phyloP scores from a whole-genome alignment of 2,797 vertebrate genomes.

The Todus mexicanus region DNA sequence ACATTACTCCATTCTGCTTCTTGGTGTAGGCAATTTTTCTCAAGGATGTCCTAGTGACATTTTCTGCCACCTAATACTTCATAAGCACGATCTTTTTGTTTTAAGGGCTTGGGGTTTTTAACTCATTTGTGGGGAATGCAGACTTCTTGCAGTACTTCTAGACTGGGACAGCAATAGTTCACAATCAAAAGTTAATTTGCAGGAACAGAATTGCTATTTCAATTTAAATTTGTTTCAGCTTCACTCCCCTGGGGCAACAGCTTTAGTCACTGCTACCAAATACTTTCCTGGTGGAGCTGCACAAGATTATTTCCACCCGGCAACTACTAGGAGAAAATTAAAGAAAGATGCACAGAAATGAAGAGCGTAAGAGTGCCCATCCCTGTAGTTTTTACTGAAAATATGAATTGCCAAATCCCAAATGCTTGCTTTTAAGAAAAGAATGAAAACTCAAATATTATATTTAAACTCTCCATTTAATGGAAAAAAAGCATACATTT shows the following conservation, averaged over 20 bases:
- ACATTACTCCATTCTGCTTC: background rate
- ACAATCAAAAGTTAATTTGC: background rate
- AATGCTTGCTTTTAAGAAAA: background rate
- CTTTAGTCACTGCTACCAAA: conserved; percentile 1
- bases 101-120: background rate
- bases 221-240: background rate
- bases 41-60: background rate
- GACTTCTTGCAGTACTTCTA: background rate
- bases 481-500: background rate
- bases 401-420: background rate
- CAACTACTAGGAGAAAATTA: background rate
- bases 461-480: background rate
- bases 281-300: background rate
- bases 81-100: background rate
- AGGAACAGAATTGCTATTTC: background rate
- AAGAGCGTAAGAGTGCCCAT: background rate
- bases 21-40: background rate
- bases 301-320: background rate
- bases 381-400: background rate
- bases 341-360: background rate
- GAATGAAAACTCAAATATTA: background rate
- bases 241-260: background rate
- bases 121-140: background rate
- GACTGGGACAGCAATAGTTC: background rate
- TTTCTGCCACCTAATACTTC: background rate